Evolutionary conservation across 2,113 vertebrate species (phyloP).

Genomic region (Istiophorus platypterus): DNA sequence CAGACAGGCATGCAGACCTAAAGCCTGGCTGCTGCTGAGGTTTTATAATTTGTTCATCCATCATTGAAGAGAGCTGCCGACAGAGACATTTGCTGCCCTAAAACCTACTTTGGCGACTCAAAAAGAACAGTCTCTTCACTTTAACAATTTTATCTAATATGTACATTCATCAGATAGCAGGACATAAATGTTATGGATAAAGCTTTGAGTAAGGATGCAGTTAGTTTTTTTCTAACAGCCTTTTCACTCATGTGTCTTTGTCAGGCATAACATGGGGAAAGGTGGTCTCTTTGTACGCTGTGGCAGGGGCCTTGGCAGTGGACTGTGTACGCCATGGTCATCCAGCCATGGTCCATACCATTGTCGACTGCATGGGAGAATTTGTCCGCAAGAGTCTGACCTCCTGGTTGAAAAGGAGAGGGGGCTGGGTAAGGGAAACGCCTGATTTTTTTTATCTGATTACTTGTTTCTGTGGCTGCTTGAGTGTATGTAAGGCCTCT

Average conservation of each 20-base stretch:
- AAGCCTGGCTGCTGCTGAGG: slow-evolving; percentile 38
- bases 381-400: slow-evolving; percentile 95
- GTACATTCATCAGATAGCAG: not conserved
- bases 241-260: slow-evolving; percentile 20
- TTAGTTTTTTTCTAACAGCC: not conserved
- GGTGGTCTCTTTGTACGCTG: slow-evolving; percentile 93
- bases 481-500: not conserved
- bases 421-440: slow-evolving; percentile 92
- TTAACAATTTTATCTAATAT: not conserved
- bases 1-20: slow-evolving; percentile 21
- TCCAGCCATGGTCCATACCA: slow-evolving; percentile 92
- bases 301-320: slow-evolving; percentile 92
- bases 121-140: not conserved
- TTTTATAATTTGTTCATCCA: slow-evolving; percentile 43
- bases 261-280: slow-evolving; percentile 97
- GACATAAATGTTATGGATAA: not conserved
- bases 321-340: slow-evolving; percentile 95
- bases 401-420: slow-evolving; percentile 90
- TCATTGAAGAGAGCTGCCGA: slow-evolving; percentile 37
- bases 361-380: slow-evolving; percentile 97
- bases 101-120: not conserved
- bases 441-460: not conserved
- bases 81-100: slow-evolving; percentile 4
- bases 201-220: not conserved
- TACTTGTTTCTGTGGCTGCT: not conserved